Evolutionary conservation across 2,888 invertebrate species (phyloP).

Genomic region (Tachina fera): DNA sequence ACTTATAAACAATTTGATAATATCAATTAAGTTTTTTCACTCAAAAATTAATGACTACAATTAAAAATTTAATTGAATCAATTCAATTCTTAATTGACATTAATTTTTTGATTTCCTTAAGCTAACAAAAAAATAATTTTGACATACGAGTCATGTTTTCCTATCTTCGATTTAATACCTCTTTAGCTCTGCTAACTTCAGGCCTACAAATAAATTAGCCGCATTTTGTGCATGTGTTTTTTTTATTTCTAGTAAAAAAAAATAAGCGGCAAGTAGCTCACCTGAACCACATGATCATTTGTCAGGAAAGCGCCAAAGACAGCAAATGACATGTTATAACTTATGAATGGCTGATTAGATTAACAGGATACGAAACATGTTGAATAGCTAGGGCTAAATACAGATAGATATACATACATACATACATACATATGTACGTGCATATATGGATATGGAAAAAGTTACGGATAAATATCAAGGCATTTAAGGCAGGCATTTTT

Average conservation of each 20-base stretch:
- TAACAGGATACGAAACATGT: conserved; percentile 37
- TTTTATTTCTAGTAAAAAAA: neutral
- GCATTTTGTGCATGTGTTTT: neutral
- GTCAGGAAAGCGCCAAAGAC: conserved; percentile 46
- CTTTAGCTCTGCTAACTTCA: neutral
- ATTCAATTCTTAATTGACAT: too few relatives aligned
- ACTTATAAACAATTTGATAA: too few relatives aligned
- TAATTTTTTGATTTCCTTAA: too few relatives aligned
- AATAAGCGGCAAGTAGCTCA: conserved; percentile 4
- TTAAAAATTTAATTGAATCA: too few relatives aligned
- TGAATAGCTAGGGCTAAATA: neutral
- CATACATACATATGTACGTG: too few relatives aligned
- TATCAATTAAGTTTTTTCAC: too few relatives aligned
- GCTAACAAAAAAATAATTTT: too few relatives aligned
- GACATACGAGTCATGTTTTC: too few relatives aligned
- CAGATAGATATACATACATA: neutral
- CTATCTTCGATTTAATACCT: conserved; percentile 5
- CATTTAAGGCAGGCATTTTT: conserved; percentile 1
- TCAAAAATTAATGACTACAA: too few relatives aligned
- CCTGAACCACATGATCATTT: conserved; percentile 28
- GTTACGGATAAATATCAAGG: too few relatives aligned
- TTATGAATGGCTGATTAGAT: conserved; percentile 55
- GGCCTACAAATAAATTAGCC: neutral
- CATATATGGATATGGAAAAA: too few relatives aligned
- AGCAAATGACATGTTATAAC: conserved; percentile 51